Evolutionary conservation across 2,113 vertebrate genomes (phyloP).

Genomic region (Rhinopithecus roxellana): DNA sequence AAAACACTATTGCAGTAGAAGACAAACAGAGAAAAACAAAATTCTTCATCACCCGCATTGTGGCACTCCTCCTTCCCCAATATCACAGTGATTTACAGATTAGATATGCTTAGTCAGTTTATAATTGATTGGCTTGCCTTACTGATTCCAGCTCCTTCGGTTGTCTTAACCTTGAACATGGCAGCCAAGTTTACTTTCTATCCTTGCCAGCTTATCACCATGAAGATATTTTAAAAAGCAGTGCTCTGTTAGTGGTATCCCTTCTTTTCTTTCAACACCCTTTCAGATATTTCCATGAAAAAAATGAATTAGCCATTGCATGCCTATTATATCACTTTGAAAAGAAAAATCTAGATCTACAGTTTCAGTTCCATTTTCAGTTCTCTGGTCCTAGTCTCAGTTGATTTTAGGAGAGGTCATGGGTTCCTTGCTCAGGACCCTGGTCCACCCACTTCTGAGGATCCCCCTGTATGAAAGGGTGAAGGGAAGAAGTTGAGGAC

Average conservation of each 20-base stretch:
- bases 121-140: constrained; percentile 26
- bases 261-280: not conserved
- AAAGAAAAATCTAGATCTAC: not conserved
- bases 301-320: not conserved
- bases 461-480: not conserved
- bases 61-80: not conserved
- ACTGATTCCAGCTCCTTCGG: not conserved
- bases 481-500: not conserved
- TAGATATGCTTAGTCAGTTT: constrained; percentile 28
- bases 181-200: constrained; percentile 24
- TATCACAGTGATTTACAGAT: not conserved
- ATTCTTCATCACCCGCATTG: not conserved
- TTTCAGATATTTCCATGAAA: not conserved
- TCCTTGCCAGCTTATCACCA: not conserved
- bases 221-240: constrained; percentile 1
- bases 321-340: not conserved
- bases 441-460: not conserved
- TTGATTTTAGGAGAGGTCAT: not conserved
- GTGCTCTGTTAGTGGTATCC: not conserved
- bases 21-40: not conserved
- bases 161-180: constrained; percentile 20
- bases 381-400: not conserved
- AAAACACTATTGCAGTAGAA: not conserved
- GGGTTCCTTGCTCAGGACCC: not conserved
- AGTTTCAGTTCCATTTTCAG: not conserved